Percentiles rank a stretch among this genome's conserved stretches.
Conservation (phyloP, 2,797 vertebrate species). For the Cercopithecus mitis region DNA sequence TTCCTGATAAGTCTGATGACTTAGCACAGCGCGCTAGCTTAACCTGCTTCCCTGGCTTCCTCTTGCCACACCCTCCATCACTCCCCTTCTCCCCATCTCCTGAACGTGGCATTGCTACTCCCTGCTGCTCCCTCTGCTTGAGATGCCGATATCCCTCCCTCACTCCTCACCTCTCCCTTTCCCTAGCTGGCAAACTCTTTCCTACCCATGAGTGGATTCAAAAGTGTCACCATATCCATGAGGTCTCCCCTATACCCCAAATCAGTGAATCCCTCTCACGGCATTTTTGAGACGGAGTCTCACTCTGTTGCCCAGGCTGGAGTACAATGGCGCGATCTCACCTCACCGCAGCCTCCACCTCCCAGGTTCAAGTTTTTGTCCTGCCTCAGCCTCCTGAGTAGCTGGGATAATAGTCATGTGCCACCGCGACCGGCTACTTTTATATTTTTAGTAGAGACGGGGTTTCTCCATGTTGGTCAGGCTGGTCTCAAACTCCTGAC, state of each 20-base stretch:
- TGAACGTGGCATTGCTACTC: not conserved
- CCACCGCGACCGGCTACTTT: no score
- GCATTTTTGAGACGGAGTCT: no score
- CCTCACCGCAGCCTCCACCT: no score
- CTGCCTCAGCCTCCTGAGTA: no score
- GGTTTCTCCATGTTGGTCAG: no score
- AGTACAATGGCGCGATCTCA: no score
- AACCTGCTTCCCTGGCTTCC: not conserved
- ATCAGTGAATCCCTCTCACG: not conserved
- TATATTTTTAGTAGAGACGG: no score
- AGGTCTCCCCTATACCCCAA: not conserved
- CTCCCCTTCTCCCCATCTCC: not conserved
- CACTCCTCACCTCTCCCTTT: not conserved
- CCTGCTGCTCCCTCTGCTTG: not conserved
- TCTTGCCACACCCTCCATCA: not conserved
- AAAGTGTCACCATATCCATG: not conserved
- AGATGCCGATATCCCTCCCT: not conserved
- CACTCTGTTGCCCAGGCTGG: no score
- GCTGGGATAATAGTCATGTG: no score
- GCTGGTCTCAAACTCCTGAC: no score
- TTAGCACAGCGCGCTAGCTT: not conserved
- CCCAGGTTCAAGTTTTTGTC: no score
- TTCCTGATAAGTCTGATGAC: not conserved
- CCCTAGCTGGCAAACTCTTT: not conserved
- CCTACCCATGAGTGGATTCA: not conserved